Base-by-base conservation (phyloP, 2,888 invertebrate genomes). In the Quadroppia sp. region DNA sequence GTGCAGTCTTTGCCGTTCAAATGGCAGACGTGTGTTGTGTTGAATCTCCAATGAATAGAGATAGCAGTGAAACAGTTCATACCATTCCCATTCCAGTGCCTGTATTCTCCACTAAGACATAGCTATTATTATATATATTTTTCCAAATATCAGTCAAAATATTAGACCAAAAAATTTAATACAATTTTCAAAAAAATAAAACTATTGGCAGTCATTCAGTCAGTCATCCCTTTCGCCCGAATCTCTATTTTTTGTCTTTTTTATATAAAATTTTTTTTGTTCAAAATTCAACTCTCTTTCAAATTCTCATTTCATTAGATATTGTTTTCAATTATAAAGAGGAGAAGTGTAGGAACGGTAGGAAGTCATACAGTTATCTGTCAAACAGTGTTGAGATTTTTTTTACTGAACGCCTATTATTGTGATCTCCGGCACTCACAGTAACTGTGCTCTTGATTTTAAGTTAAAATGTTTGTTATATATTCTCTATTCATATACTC, bases 281-380 rank as follows among this genome's bases (percentile, higher is more conserved):
- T 45, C 45, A 53, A 53, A 23, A 48, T 6, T n/a, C 6, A 6
- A 48, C 1, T 3, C 25, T 13, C 13, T 23, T 7, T 23, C 36
- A 23, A 17, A 30, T 17, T 56, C 30, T 28, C 6, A 42, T 45
- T 45, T 25, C 69, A 69, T 69, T 69, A 45, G 45, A 25, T 42
- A 28, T 69, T 32, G 64, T 64, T 64, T 32, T 36, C 53, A 53
- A 53, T 53, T 53, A 53, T 36, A 7, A 1, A 36, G 40, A 64
- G 32, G 20, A 67, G 20, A 15, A 25, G 11, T 69, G 23, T 15
- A 20, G 45, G 32, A 67, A 23, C 42, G 69, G 69, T 45, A 69
- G 69, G 69, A 69, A 69, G 69, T 69, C 25, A 69, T 69, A 25
- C 42, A 25, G 69, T 69, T 69, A 69, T 69, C 69, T 42, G 15